These are phyloP conservation scores for Urechis unicinctus DNA, from an alignment of 2,888 invertebrate species.

Conservation along the genomic window DNA sequence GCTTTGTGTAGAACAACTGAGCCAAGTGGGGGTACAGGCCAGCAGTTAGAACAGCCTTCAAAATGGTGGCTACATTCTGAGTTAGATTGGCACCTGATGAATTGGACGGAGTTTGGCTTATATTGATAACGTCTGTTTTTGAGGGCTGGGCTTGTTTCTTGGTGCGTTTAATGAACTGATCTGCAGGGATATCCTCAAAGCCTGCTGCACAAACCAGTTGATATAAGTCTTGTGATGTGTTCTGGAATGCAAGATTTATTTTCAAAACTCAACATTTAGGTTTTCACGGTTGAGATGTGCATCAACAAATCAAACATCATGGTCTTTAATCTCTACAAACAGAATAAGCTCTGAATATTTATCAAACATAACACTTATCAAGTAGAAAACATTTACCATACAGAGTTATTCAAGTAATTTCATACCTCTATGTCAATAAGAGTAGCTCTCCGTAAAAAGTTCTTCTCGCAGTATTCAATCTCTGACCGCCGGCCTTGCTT, in stretches of 20 bases:
- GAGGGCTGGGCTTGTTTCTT: not conserved
- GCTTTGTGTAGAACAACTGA: slow-evolving; percentile 18
- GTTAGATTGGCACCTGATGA: too few relatives aligned
- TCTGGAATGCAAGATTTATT: too few relatives aligned
- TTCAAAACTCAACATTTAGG: too few relatives aligned
- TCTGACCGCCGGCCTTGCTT: slow-evolving; percentile 30
- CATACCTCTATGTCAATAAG: slow-evolving; percentile 42
- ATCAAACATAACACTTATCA: too few relatives aligned
- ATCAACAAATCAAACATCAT: too few relatives aligned
- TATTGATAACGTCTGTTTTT: too few relatives aligned
- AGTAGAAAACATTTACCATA: too few relatives aligned
- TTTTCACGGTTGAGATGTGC: too few relatives aligned
- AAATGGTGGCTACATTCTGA: slow-evolving; percentile 33
- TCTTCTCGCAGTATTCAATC: slow-evolving; percentile 31
- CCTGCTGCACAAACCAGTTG: slow-evolving; percentile 36
- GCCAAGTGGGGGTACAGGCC: slow-evolving; percentile 30
- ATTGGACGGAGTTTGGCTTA: not conserved
- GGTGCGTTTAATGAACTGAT: not conserved
- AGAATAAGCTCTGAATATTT: too few relatives aligned
- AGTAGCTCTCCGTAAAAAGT: slow-evolving; percentile 37
- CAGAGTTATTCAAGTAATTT: not conserved
- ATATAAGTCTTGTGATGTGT: slow-evolving; percentile 37
- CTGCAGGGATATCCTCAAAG: slow-evolving; percentile 17
- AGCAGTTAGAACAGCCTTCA: slow-evolving; percentile 31
- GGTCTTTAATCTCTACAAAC: too few relatives aligned